Evolutionary conservation across 2,888 invertebrate genomes (phyloP), one percentile per base, ranked within the genome.

Genomic region (Shargacucullia verbasci): DNA sequence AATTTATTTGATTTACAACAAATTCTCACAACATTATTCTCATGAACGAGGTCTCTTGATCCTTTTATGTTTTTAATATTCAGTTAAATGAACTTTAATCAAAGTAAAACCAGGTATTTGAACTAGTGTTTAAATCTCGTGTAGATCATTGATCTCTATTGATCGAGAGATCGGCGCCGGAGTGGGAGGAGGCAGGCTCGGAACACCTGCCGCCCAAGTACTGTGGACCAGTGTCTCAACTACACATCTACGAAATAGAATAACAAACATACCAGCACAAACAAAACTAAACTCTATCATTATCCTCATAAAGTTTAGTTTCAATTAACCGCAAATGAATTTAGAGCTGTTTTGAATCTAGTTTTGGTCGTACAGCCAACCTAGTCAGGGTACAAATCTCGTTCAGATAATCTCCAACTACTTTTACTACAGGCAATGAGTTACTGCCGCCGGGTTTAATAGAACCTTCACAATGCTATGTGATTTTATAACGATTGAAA

Each of bases 171-270:
- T 68, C 86, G 86, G 89, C 88, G 89, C 87, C 89, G 86, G 87
- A 84, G 89, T 91, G 90, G 93, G 93, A 92, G 93, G 92, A 91
- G 92, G 92, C 90, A 73, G 87, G 76, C 79, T 70, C 84, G 88
- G 86, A 89, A 92, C 93, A 94, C 93, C 93, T 94, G 93, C 93
- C 93, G 91, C 93, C 93, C 93, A 89, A 90, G 92, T 90, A 91
- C 91, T 88, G 77, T 85, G 83, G 81, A 92, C 90, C 88, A 89
- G 89, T 87, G 86, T 85, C 69, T 58, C 61, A 67, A 58, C 48
- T 59, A 73, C 62, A 54, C 55, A 59, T 55, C 50, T 64, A 61
- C 65, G 44, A 67, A 85, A 82, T 55, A 79, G 34, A 69, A 46
- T 65, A 84, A 81, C 73, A 48, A 58, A 65, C 50, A 57, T 25